Evolutionary conservation across 1,140 invertebrate species (phyloP).

Genomic region (Metaphire vulgaris): DNA sequence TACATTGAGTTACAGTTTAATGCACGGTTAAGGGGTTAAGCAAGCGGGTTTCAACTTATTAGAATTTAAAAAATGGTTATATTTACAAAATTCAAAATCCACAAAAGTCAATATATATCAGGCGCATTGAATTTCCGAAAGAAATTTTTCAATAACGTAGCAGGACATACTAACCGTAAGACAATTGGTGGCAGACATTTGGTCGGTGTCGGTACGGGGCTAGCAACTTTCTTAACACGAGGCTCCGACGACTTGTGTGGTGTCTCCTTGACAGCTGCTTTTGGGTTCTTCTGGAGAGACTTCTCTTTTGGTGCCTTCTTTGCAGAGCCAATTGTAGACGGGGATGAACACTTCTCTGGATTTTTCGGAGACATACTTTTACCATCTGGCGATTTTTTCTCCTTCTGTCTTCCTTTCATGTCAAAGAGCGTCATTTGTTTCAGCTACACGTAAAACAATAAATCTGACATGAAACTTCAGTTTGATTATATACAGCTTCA

Average conservation of each 20-base stretch:
- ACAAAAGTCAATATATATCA: too few species aligned
- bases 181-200: conserved; percentile 20
- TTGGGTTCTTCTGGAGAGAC: not conserved
- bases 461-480: conserved; percentile 1
- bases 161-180: conserved; percentile 1
- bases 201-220: not conserved
- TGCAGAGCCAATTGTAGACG: not conserved
- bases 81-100: too few species aligned
- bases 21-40: too few species aligned
- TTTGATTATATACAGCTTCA: too few species aligned
- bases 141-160: too few species aligned
- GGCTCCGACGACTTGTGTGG: not conserved
- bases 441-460: conserved; percentile 35
- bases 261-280: not conserved
- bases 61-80: too few species aligned
- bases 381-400: too few species aligned
- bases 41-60: too few species aligned
- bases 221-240: not conserved
- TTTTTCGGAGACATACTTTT: conserved; percentile 29
- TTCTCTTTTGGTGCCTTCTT: not conserved
- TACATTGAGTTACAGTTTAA: too few species aligned
- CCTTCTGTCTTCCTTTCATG: conserved; percentile 41
- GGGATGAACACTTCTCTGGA: conserved; percentile 33
- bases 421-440: conserved; percentile 51
- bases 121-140: too few species aligned